Conservation (phyloP, 2,888 invertebrate genomes). For the Panopea generosa region DNA sequence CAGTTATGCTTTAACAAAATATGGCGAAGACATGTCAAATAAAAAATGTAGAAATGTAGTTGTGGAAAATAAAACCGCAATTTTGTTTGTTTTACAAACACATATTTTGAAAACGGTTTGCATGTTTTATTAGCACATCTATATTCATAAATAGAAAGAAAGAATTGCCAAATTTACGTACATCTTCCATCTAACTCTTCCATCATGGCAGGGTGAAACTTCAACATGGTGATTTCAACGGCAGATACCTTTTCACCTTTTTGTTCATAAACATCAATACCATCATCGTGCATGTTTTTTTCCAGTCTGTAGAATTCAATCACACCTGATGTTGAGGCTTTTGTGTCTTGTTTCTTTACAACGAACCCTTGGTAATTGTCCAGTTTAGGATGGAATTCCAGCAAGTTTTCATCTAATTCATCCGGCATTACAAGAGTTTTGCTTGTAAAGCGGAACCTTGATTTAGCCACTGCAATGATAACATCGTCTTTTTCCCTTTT, state of each 20-base stretch:
- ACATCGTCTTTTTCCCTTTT: neutral
- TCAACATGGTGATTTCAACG: constrained; percentile 12
- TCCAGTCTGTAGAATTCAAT: neutral
- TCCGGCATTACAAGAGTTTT: neutral
- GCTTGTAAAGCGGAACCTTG: neutral
- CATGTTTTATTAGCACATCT: no score
- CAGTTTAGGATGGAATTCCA: constrained; percentile 42
- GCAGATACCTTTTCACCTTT: constrained; percentile 11
- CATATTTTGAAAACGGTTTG: no score
- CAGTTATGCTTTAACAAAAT: no score
- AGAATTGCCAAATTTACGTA: no score
- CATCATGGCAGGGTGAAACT: constrained; percentile 39
- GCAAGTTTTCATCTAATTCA: neutral
- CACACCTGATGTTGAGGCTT: neutral
- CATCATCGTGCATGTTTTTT: neutral
- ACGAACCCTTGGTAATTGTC: constrained; percentile 15
- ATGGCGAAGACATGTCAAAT: no score
- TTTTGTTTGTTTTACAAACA: no score
- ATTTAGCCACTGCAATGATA: constrained; percentile 2
- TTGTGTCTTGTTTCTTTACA: neutral
- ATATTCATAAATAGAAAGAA: no score
- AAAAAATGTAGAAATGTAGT: no score
- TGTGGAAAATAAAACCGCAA: no score
- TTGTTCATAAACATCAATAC: neutral
- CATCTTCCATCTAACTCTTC: constrained; percentile 34